Evolutionary conservation across 2,113 vertebrate genomes (phyloP).

Genomic region (Nannospalax galili): DNA sequence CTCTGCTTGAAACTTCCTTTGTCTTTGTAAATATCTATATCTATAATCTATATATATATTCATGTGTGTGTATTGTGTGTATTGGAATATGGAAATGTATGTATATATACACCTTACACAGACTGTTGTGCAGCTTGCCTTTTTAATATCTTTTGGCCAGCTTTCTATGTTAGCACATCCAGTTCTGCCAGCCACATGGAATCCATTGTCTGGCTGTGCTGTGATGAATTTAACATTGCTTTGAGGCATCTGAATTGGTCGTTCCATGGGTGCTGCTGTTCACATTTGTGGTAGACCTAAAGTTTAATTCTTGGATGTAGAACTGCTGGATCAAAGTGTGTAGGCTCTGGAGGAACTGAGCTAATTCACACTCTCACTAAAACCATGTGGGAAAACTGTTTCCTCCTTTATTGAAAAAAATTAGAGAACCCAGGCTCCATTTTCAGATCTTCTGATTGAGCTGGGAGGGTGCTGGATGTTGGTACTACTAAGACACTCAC

Average conservation of each 20-base stretch:
- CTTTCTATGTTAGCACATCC: background rate
- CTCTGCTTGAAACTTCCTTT: conserved; percentile 22
- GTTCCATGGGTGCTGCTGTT: background rate
- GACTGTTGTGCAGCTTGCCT: conserved; percentile 23
- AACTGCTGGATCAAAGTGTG: conserved; percentile 1
- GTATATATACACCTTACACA: background rate
- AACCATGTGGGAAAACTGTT: background rate
- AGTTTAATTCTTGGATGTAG: conserved; percentile 7
- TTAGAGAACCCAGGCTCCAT: background rate
- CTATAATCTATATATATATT: background rate
- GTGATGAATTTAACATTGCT: background rate
- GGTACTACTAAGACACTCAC: background rate
- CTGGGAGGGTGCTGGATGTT: background rate
- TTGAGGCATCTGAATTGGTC: background rate
- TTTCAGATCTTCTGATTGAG: background rate
- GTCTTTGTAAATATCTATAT: background rate
- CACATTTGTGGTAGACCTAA: background rate
- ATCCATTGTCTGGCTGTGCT: background rate
- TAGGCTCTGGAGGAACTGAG: background rate
- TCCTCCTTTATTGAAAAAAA: conserved; percentile 11
- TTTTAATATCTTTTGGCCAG: conserved; percentile 17
- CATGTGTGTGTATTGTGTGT: background rate
- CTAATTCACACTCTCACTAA: background rate
- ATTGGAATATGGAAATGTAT: conserved; percentile 28
- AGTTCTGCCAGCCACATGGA: background rate